A percentile compares a stretch with the other conserved stretches of the same genome.
Conservation (phyloP, 2,797 vertebrate species). For the Ceyx erithaca region DNA sequence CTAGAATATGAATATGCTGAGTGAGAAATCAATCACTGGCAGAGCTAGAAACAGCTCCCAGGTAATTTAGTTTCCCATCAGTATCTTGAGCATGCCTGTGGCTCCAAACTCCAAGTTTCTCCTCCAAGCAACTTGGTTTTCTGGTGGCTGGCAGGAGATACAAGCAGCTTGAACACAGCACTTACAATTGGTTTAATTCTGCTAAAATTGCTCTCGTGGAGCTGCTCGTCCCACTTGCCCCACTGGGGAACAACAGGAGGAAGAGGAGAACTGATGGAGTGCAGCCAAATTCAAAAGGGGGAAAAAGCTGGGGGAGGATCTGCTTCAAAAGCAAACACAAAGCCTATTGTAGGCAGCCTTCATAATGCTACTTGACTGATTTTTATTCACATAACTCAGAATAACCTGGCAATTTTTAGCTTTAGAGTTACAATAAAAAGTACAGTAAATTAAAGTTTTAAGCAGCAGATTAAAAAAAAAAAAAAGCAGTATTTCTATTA, state of each 20-base stretch:
- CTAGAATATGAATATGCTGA: neutral
- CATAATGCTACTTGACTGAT: slow-evolving; percentile 13
- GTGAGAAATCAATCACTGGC: neutral
- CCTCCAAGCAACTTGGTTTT: neutral
- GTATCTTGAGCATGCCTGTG: fast-evolving
- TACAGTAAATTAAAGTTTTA: neutral
- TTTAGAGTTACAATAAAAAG: neutral
- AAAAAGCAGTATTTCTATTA: neutral
- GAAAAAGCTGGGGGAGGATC: slow-evolving; percentile 19
- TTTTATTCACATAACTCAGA: slow-evolving; percentile 37
- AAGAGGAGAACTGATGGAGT: neutral
- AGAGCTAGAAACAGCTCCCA: neutral
- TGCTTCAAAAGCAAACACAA: neutral
- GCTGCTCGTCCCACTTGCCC: neutral
- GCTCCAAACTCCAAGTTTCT: neutral
- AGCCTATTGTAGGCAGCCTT: slow-evolving; percentile 34
- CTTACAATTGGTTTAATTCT: neutral
- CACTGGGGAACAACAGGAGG: neutral
- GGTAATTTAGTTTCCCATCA: neutral
- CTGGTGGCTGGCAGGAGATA: neutral
- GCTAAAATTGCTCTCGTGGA: neutral
- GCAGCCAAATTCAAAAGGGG: neutral
- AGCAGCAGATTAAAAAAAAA: neutral
- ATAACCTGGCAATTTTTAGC: slow-evolving; percentile 30
- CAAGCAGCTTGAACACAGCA: fast-evolving